A percentile compares a stretch with the other conserved stretches of the same genome.
These are phyloP conservation scores for Homarus gammarus DNA, from an alignment of 2,888 invertebrate genomes.

Conservation along the genomic window DNA sequence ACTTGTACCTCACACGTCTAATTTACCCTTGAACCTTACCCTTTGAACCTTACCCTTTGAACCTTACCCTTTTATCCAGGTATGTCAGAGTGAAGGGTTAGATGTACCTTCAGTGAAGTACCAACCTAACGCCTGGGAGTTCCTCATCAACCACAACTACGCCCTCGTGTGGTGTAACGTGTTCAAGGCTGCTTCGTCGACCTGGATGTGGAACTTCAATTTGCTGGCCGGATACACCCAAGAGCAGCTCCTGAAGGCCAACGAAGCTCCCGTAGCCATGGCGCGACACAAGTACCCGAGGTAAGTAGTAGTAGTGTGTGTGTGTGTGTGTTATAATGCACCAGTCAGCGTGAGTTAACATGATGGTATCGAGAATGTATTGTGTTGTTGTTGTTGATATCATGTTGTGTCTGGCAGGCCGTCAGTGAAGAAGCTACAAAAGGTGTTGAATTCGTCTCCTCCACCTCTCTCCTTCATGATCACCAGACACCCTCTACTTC, in stretches of 20 bases:
- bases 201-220: conserved; percentile 59
- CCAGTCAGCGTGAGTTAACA: no score
- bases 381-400: neutral
- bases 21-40: no score
- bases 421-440: neutral
- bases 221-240: conserved; percentile 35
- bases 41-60: no score
- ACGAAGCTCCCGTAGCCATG: conserved; percentile 33
- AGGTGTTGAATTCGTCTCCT: conserved; percentile 2
- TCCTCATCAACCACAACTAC: conserved; percentile 38
- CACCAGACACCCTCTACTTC: conserved; percentile 46
- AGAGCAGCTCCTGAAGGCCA: conserved; percentile 16
- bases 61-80: no score
- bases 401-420: conserved; percentile 55
- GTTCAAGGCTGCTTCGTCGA: conserved; percentile 63
- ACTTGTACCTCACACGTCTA: no score
- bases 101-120: conserved; percentile 1
- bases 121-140: conserved; percentile 55
- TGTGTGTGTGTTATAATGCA: no score
- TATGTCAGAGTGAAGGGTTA: conserved; percentile 30
- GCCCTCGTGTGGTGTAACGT: conserved; percentile 56
- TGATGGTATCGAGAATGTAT: no score
- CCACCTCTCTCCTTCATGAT: conserved; percentile 58
- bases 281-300: conserved; percentile 49
- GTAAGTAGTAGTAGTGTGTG: no score